Evolutionary conservation across 1,140 invertebrate species (phyloP), one percentile per base, ranked within the genome.

Genomic region (Venturia canescens): DNA sequence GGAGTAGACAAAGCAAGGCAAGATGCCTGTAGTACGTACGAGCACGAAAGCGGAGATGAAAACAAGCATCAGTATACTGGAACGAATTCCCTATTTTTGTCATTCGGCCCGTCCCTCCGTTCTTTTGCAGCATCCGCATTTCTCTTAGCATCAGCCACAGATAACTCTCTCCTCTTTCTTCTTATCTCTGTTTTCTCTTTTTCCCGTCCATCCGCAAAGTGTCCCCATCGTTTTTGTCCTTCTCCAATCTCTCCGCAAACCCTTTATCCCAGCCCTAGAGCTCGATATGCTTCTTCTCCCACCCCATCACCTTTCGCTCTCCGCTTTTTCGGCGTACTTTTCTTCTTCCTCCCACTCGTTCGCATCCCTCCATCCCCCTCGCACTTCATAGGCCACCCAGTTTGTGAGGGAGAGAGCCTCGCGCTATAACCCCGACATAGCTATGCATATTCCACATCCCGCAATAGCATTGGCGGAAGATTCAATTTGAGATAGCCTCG

Each of bases 401-500:
- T 16, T 11, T 21, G 23, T 26, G 18, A 16, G 31, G 66, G 31
- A 31, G 29, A 18, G 11, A 69, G 27, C 21, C 23, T 27, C 1
- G 60, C 3, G 1, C 60, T 63, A 27, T 63, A 23, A n/a, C 23
- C 72, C 31, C 26, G n/a, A 75, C 71, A 79, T 57, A 72, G 26
- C 67, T 50, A 60, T 72, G 57, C 70, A 77, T 74, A 67, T 80
- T 75, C 60, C 79, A 50, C 1, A 23, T 23, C 26, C 71, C 34
- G 80, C 53, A 75, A 57, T 74, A 48, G 70, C 82, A 80, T 83
- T 83, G 82, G 82, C 83, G 86, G 84, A 86, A 86, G 87, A 88
- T 88, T 88, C 87, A 88, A 88, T 88, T 88, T 88, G 86, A 88
- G 87, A 88, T 88, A 88, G 86, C 83, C 83, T 82, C 83, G 81